These are phyloP conservation scores for Eospalax fontanierii DNA, from an alignment of 2,797 vertebrate species.

Conservation along the genomic window DNA sequence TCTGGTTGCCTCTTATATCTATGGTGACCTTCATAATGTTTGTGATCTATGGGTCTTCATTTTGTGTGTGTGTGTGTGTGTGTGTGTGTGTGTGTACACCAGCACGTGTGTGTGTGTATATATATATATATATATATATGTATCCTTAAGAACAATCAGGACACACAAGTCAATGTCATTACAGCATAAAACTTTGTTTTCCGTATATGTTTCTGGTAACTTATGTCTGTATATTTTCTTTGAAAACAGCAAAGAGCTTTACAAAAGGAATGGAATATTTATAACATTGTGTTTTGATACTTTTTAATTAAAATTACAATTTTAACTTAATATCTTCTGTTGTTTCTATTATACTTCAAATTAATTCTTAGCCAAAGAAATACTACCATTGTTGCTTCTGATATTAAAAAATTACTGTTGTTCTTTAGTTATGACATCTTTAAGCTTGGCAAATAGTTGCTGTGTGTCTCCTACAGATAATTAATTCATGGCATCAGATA, in stretches of 20 bases:
- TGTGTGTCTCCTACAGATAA: not conserved
- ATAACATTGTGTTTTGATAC: not conserved
- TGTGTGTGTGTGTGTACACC: not conserved
- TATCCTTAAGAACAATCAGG: constrained; percentile 45
- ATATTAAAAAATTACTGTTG: not conserved
- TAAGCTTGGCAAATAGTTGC: constrained; percentile 1
- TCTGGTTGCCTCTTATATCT: constrained; percentile 67
- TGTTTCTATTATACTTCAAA: not conserved
- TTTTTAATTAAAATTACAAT: not conserved
- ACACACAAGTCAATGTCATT: not conserved
- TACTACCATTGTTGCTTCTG: not conserved
- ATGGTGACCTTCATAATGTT: constrained; percentile 57
- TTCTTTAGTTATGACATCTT: not conserved
- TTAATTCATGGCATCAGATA: not conserved
- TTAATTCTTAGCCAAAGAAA: not conserved
- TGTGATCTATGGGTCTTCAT: constrained; percentile 75
- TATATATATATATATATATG: not conserved
- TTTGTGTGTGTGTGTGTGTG: not conserved
- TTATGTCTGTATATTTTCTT: not conserved
- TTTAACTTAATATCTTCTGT: not conserved
- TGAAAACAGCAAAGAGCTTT: constrained; percentile 32
- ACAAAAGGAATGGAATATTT: not conserved
- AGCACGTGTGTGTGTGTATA: too few relatives aligned
- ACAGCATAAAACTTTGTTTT: not conserved
- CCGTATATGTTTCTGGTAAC: not conserved